A percentile compares a stretch with the other conserved stretches of the same genome.
phyloP scores from a whole-genome alignment of 23 tunicate genomes.

The Ciona savignyi region DNA sequence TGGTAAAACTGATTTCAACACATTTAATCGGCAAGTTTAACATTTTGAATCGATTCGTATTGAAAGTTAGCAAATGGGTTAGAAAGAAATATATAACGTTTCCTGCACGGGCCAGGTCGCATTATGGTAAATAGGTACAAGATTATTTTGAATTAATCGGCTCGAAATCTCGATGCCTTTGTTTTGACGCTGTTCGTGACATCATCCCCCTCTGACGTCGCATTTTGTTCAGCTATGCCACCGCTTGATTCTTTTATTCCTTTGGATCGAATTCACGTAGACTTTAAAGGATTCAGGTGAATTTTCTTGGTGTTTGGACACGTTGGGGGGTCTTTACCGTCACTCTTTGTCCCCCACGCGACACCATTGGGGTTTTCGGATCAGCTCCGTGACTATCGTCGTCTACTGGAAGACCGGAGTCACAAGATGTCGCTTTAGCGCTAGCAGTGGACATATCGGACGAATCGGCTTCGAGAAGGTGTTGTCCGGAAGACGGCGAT shows the following conservation, averaged over 20 bases:
- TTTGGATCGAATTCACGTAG: background rate
- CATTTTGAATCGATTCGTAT: too few species aligned
- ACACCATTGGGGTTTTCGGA: constrained; percentile 13
- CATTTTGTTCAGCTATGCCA: background rate
- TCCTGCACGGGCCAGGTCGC: too few species aligned
- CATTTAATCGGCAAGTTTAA: too few species aligned
- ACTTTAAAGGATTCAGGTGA: background rate
- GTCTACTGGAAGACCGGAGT: constrained; percentile 80
- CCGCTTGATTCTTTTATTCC: background rate
- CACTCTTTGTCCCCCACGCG: constrained; percentile 3
- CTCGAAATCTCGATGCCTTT: too few species aligned
- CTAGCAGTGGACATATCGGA: constrained; percentile 50
- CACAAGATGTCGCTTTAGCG: constrained; percentile 82
- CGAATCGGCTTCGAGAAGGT: constrained; percentile 26
- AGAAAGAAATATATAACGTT: too few species aligned
- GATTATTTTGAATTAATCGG: too few species aligned
- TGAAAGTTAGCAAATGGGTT: too few species aligned
- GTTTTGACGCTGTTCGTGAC: too few species aligned
- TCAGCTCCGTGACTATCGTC: constrained; percentile 21
- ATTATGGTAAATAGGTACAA: too few species aligned
- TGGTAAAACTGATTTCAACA: too few species aligned
- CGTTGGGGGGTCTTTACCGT: constrained; percentile 5
- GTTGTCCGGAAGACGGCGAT: constrained; percentile 9
- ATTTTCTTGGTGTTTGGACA: constrained; percentile 4
- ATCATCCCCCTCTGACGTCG: background rate